A percentile compares a stretch with the other conserved stretches of the same genome.
phyloP scores from a whole-genome alignment of 2,888 invertebrate genomes.

The Yponomeuta plumbellus region DNA sequence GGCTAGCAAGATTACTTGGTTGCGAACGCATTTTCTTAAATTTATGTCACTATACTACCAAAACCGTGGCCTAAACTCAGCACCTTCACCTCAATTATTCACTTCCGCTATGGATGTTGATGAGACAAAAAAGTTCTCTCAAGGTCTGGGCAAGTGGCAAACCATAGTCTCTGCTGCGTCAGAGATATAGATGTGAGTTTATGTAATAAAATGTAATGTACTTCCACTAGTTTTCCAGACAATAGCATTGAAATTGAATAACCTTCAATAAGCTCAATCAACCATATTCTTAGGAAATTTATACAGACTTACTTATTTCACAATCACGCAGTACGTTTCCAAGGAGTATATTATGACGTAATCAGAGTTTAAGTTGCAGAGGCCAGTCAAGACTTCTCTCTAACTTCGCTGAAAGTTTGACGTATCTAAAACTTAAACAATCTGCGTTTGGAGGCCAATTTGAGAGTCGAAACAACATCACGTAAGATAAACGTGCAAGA shows the following conservation, averaged over 20 bases:
- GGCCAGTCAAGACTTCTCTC: neutral
- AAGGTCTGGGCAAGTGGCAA: too few relatives aligned
- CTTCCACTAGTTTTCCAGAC: neutral
- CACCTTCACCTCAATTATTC: neutral
- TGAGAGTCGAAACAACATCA: neutral
- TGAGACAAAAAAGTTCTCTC: too few relatives aligned
- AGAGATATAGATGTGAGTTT: too few relatives aligned
- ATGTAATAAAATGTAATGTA: too few relatives aligned
- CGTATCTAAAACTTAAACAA: neutral
- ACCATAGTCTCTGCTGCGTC: too few relatives aligned
- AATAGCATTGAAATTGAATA: neutral
- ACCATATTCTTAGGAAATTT: neutral
- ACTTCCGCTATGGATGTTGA: neutral
- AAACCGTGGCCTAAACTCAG: neutral
- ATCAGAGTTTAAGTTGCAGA: slow-evolving; percentile 25
- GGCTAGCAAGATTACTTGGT: slow-evolving; percentile 21
- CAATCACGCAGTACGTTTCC: too few relatives aligned
- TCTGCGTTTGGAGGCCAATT: neutral
- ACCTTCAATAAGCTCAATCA: neutral
- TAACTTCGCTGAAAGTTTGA: neutral
- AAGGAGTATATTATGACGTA: neutral
- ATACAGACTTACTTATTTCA: too few relatives aligned
- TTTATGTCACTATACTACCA: neutral
- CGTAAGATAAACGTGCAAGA: neutral
- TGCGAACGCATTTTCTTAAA: slow-evolving; percentile 38